Percentiles rank a stretch among this genome's conserved stretches.
These are phyloP conservation scores for Lepidothrix coronata DNA, from an alignment of 2,113 vertebrate species.

Conservation along the genomic window DNA sequence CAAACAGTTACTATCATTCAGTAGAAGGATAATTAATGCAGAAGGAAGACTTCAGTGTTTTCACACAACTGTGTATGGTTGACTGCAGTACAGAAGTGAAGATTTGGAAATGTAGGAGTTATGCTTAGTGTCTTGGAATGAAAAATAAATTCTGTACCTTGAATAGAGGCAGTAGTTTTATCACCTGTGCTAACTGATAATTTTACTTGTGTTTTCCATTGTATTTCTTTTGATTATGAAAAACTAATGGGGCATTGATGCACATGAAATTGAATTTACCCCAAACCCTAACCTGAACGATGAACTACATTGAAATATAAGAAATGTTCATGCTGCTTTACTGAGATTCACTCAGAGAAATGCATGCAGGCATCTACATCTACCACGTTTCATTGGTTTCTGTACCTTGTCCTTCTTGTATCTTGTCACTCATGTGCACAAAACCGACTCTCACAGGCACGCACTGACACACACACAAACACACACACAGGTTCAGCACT, in stretches of 20 bases:
- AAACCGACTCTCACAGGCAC: neutral
- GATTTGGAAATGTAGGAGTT: constrained; percentile 10
- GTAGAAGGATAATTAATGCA: neutral
- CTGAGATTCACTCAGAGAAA: neutral
- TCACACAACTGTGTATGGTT: constrained; percentile 14
- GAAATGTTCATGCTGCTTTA: neutral
- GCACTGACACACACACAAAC: neutral
- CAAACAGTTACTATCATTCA: neutral
- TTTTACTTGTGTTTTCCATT: constrained; percentile 21
- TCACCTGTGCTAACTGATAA: constrained; percentile 8
- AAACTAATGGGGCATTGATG: neutral
- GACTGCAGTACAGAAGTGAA: constrained; percentile 46
- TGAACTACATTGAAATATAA: neutral
- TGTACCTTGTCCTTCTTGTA: neutral
- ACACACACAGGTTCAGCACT: neutral
- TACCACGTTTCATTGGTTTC: constrained; percentile 25
- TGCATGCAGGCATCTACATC: neutral
- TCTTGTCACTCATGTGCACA: neutral
- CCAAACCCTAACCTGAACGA: neutral
- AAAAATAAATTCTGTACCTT: constrained; percentile 2
- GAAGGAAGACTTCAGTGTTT: constrained; percentile 22
- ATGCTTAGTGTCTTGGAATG: neutral
- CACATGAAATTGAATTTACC: neutral
- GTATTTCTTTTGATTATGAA: neutral
- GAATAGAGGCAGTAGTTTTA: constrained; percentile 39